Evolutionary conservation across 2,888 invertebrate genomes (phyloP), one percentile per base, ranked within the genome.

Genomic region (Ophion obscuratus): DNA sequence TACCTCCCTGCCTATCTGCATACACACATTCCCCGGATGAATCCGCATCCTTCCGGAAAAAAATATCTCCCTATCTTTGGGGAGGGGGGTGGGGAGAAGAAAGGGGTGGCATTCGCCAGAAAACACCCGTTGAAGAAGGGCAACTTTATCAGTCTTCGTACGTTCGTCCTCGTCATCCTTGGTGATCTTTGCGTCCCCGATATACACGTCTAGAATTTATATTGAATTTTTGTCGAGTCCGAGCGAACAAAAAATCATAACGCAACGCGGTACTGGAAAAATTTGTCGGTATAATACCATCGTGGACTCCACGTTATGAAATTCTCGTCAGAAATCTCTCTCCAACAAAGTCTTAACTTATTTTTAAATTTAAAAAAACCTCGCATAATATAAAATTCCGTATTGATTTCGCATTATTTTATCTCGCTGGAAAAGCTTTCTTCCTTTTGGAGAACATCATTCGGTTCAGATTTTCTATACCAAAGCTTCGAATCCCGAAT

Each of bases 21-120:
- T 84, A 78, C 67, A 68, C 81, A 64, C 53, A 85, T 85, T 85
- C 81, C 68, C 67, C 27, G 68, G 24, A 78, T 70, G 68, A 81
- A 85, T 78, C 71, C 78, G 47, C 59, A 44, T 73, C 67, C n/a
- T 64, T 67, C 31, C 57, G 67, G 57, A 67, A 67, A 57, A 47
- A 85, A 57, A 27, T 61, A 44, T 70, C 59, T 59, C 68, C 11
- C 53, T 53, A 66, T 78, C 68, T 59, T n/a, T 11, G 31, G n/a
- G 36, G 44, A 9, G 70, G 40, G 47, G 47, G 68, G 61, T 1
- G 24, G 44, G 27, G 24, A 27, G 2, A 78, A 40, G 53, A 75
- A 64, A 78, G 68, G 44, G 14, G 44, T 70, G 31, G 27, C 20
- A 62, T 59, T 61, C 78, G 44, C 44, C 78, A 53, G 53, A 78